These are phyloP conservation scores for Agonopterix subpropinquella DNA, from an alignment of 2,888 invertebrate species.

Conservation along the genomic window DNA sequence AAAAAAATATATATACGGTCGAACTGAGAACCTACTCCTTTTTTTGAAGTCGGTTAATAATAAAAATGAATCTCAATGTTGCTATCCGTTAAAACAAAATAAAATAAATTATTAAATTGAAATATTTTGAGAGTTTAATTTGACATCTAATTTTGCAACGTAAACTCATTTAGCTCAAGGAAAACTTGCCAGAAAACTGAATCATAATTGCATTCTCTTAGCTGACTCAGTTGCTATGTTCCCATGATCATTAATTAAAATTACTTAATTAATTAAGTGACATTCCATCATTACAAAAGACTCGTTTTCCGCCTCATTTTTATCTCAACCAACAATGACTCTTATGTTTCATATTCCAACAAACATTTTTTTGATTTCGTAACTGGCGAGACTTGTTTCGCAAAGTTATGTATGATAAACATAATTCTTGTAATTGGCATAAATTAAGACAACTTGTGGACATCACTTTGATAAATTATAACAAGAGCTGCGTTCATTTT, in stretches of 20 bases:
- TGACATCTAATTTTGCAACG: conserved; percentile 5
- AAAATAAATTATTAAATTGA: too few relatives aligned
- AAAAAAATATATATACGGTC: too few relatives aligned
- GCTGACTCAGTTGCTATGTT: too few relatives aligned
- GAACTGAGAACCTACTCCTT: too few relatives aligned
- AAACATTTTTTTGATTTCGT: conserved; percentile 21
- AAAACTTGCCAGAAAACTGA: neutral
- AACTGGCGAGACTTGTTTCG: conserved; percentile 12
- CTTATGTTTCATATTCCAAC: conserved; percentile 4
- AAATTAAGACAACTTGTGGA: conserved; percentile 4
- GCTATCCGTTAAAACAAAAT: too few relatives aligned
- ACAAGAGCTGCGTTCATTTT: neutral
- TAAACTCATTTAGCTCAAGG: neutral
- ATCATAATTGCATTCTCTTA: neutral
- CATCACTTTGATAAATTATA: conserved; percentile 6
- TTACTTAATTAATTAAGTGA: too few relatives aligned
- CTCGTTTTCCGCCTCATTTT: neutral
- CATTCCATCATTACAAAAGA: too few relatives aligned
- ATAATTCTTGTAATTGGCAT: conserved; percentile 5
- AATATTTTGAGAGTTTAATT: too few relatives aligned
- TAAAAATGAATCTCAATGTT: too few relatives aligned
- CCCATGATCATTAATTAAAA: too few relatives aligned
- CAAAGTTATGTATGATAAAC: conserved; percentile 22
- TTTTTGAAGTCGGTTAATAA: too few relatives aligned
- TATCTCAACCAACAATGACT: conserved; percentile 1